phyloP scores from a whole-genome alignment of 2,113 vertebrate genomes.

The Pelusios castaneus region DNA sequence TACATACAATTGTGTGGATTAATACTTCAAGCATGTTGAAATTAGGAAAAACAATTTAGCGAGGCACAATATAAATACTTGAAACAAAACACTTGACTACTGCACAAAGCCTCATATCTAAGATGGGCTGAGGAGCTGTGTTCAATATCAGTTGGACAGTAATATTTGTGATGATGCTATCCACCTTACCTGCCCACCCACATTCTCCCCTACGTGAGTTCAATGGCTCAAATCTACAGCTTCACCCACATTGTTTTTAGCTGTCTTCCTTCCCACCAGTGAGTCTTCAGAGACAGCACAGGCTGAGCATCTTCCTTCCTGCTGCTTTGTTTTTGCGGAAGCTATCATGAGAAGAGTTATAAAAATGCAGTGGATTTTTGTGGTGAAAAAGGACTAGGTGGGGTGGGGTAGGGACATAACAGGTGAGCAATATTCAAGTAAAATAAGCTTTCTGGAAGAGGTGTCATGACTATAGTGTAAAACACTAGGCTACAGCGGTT shows the following conservation, averaged over 20 bases:
- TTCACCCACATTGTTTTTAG: fast-evolving
- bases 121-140: not conserved
- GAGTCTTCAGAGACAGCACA: not conserved
- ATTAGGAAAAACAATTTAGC: not conserved
- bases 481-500: not conserved
- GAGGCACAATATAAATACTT: not conserved
- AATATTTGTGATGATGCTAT: too few species aligned
- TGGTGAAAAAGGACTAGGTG: not conserved
- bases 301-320: not conserved
- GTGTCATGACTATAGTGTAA: not conserved
- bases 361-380: not conserved
- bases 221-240: not conserved
- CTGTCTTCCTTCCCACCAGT: not conserved
- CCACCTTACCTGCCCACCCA: too few species aligned
- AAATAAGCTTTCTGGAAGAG: not conserved
- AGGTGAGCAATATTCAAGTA: not conserved
- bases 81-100: not conserved
- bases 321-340: not conserved
- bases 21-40: not conserved
- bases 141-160: not conserved
- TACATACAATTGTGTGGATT: not conserved
- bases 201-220: not conserved
- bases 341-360: not conserved
- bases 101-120: not conserved
- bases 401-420: not conserved